These are phyloP conservation scores for Galeopterus variegatus DNA, from an alignment of 2,113 vertebrate species.

Conservation along the genomic window DNA sequence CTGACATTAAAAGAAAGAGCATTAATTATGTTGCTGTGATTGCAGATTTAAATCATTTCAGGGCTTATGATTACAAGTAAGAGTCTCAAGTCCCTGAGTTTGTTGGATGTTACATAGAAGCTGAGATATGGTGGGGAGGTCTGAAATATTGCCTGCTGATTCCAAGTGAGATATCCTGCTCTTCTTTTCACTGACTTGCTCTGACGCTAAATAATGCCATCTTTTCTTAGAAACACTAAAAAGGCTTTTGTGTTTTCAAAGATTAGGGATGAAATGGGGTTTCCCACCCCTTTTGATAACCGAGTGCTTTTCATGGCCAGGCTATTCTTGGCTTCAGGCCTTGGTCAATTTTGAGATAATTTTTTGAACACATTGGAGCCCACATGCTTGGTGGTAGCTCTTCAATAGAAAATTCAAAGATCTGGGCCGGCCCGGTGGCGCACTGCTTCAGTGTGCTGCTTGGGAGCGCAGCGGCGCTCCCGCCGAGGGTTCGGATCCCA, in stretches of 20 bases:
- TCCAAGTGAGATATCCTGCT: background rate
- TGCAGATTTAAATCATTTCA: conserved; percentile 73
- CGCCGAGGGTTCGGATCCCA: too few species aligned
- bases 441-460: too few species aligned
- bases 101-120: background rate
- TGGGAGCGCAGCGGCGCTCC: too few species aligned
- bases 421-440: too few species aligned
- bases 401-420: conserved; percentile 20
- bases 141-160: background rate
- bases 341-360: background rate
- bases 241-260: conserved; percentile 30
- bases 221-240: conserved; percentile 24
- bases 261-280: background rate
- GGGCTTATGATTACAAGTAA: background rate
- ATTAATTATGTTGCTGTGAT: conserved; percentile 72
- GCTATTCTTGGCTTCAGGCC: conserved; percentile 38
- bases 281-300: background rate
- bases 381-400: background rate
- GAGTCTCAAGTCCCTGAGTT: background rate
- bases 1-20: conserved; percentile 83
- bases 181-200: background rate
- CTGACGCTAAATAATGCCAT: background rate
- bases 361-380: background rate
- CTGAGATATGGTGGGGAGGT: rapidly evolving
- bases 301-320: conserved; percentile 42